Evolutionary conservation across 2,113 vertebrate genomes (phyloP).

Genomic region (Dicerorhinus sumatrensis): DNA sequence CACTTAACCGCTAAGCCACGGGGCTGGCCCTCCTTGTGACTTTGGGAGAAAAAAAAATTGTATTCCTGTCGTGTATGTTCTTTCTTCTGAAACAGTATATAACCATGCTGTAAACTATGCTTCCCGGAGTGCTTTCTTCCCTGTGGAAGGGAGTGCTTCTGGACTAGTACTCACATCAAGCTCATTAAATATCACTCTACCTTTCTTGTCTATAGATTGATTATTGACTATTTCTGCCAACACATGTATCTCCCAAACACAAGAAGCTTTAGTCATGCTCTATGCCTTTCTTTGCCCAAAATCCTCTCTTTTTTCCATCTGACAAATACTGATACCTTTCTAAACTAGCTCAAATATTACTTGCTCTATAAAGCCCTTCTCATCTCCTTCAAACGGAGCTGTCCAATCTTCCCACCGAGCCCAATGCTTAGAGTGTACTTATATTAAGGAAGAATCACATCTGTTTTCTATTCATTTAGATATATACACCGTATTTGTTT

Average conservation of each 20-base stretch:
- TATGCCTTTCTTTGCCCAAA: neutral
- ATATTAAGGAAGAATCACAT: neutral
- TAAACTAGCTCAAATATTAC: neutral
- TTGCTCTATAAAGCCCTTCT: neutral
- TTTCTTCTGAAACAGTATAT: too few relatives aligned
- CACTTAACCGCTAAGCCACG: too few relatives aligned
- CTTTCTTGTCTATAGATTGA: too few relatives aligned
- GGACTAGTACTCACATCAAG: too few relatives aligned
- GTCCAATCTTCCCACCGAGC: neutral
- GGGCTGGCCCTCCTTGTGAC: too few relatives aligned
- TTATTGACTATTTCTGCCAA: too few relatives aligned
- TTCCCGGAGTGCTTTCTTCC: too few relatives aligned
- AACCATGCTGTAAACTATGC: too few relatives aligned
- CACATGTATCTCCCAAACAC: neutral
- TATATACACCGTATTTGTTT: neutral
- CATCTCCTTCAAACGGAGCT: neutral
- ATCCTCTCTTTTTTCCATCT: neutral
- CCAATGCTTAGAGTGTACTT: neutral
- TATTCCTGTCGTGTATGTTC: too few relatives aligned
- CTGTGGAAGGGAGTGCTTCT: too few relatives aligned
- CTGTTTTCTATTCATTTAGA: neutral
- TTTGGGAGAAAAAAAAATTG: too few relatives aligned
- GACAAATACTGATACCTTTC: neutral
- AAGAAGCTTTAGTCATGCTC: neutral
- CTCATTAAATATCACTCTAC: too few relatives aligned